phyloP scores from a whole-genome alignment of 92 coral and sea anemone genomes.

The Porites divaricata region DNA sequence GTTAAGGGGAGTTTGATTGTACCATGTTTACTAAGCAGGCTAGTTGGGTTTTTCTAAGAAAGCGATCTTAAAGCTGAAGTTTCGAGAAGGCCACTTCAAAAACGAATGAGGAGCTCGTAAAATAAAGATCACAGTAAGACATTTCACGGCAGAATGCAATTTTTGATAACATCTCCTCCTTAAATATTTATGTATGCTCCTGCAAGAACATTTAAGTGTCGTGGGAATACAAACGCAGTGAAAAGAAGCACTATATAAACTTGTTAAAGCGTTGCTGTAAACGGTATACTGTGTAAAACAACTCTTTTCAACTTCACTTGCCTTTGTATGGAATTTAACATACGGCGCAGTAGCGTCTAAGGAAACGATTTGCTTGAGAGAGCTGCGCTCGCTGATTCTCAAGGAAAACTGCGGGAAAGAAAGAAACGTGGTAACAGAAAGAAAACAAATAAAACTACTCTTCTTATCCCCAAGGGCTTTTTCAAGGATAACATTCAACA shows the following conservation, averaged over 20 bases:
- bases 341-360: conserved; percentile 88
- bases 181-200: too few species aligned
- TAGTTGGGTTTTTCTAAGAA: not conserved
- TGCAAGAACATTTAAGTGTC: too few species aligned
- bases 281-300: not conserved
- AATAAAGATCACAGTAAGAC: not conserved
- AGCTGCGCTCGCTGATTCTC: conserved; percentile 77
- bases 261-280: too few species aligned
- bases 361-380: conserved; percentile 78
- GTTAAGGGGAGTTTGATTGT: too few species aligned
- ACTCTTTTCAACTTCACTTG: not conserved
- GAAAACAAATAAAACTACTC: not conserved
- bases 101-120: not conserved
- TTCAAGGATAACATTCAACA: too few species aligned
- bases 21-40: not conserved
- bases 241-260: too few species aligned
- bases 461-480: too few species aligned
- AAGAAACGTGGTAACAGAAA: too few species aligned
- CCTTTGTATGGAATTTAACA: conserved; percentile 88
- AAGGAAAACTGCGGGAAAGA: conserved; percentile 68
- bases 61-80: not conserved
- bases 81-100: not conserved
- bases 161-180: too few species aligned
- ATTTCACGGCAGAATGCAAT: too few species aligned
- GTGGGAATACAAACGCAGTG: too few species aligned